Conservation (phyloP, 2,797 vertebrate species). For the Mallotus villosus region DNA sequence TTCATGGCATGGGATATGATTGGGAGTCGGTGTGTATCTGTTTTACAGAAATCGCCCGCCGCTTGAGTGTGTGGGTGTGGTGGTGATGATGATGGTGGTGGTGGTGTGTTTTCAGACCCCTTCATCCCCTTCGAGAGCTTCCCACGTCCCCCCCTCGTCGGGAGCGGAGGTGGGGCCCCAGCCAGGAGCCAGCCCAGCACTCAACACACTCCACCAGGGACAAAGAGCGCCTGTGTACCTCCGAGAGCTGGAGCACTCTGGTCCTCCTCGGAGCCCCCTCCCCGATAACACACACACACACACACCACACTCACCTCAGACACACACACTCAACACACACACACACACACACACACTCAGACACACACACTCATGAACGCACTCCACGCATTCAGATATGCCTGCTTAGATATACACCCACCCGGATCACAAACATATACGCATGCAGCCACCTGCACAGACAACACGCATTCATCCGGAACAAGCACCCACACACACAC, state of each 20-base stretch:
- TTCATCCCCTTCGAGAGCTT: constrained; percentile 40
- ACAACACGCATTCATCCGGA: background rate
- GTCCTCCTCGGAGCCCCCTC: constrained; percentile 3
- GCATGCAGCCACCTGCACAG: background rate
- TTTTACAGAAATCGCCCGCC: background rate
- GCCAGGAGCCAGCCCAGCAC: background rate
- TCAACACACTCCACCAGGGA: constrained; percentile 10
- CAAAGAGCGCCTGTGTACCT: constrained; percentile 23
- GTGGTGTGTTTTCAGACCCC: constrained; percentile 29
- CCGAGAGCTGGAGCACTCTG: constrained; percentile 9
- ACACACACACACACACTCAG: constrained; percentile 1
- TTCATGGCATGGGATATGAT: too few species aligned
- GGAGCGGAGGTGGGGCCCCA: background rate
- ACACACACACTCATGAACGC: background rate
- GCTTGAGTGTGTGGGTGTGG: background rate
- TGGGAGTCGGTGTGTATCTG: background rate
- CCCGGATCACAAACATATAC: background rate
- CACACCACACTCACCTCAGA: too few species aligned
- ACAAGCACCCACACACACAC: background rate
- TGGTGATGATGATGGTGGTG: background rate
- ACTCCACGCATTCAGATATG: background rate
- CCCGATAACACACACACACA: background rate
- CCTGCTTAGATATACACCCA: constrained; percentile 12
- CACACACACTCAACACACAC: constrained; percentile 6
- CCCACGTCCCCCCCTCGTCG: constrained; percentile 36